Conservation (phyloP, 1,140 invertebrate species). For the Pararge aegeria region DNA sequence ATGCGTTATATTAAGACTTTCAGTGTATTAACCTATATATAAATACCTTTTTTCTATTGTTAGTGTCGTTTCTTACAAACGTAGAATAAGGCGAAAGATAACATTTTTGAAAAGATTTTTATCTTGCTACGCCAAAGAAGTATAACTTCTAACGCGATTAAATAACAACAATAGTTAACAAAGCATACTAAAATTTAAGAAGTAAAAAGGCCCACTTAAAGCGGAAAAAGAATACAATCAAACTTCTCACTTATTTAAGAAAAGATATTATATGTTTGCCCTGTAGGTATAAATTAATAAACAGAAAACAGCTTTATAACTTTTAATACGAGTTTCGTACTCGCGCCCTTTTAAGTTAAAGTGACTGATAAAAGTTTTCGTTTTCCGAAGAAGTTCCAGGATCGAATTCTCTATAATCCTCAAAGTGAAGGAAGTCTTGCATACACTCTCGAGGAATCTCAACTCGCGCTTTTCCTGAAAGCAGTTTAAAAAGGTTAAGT, state of each 20-base stretch:
- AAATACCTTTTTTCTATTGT: no score
- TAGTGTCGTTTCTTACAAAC: no score
- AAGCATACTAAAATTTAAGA: no score
- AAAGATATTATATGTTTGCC: neutral
- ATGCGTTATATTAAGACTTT: no score
- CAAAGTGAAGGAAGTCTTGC: neutral
- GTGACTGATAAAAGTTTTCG: conserved; percentile 6
- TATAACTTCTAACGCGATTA: no score
- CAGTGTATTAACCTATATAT: no score
- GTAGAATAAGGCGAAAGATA: no score
- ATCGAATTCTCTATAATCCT: neutral
- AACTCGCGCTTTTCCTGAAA: neutral
- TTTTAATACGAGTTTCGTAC: neutral
- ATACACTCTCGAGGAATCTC: neutral
- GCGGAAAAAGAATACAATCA: neutral
- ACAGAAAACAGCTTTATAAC: neutral
- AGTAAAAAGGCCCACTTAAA: no score
- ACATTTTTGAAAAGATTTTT: no score
- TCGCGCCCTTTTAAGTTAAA: neutral
- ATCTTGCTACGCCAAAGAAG: no score
- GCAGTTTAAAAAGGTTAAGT: neutral
- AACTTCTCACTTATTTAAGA: neutral
- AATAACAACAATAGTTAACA: no score
- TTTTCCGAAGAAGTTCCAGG: neutral
- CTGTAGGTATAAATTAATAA: neutral